Conservation (phyloP, 1,140 invertebrate species). For the Leptopilina clavipes region DNA sequence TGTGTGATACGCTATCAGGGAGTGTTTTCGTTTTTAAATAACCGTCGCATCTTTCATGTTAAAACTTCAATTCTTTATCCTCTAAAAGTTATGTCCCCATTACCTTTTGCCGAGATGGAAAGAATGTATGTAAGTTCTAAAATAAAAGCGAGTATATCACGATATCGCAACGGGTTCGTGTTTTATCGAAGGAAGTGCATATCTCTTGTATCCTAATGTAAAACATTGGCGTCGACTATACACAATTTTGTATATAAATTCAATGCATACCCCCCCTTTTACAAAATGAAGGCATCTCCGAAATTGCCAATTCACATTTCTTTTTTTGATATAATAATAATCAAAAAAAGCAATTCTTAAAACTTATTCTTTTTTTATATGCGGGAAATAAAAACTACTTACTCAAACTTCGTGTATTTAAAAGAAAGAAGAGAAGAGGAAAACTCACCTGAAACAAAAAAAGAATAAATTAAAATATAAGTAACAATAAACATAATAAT, state of each 20-base stretch:
- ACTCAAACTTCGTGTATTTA: too few species aligned
- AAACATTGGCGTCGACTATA: conserved; percentile 17
- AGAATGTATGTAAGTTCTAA: conserved; percentile 12
- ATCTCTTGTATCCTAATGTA: conserved; percentile 29
- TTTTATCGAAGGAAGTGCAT: conserved; percentile 28
- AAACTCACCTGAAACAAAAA: too few species aligned
- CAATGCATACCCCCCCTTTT: too few species aligned
- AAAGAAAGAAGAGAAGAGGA: too few species aligned
- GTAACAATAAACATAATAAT: too few species aligned
- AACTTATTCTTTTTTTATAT: too few species aligned
- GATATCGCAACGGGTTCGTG: conserved; percentile 27
- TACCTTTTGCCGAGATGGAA: conserved; percentile 12
- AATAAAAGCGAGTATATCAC: conserved; percentile 26
- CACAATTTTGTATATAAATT: neutral
- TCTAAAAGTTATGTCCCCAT: conserved; percentile 24
- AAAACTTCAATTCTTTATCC: conserved; percentile 18
- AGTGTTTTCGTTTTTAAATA: conserved; percentile 9
- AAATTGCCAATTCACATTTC: neutral
- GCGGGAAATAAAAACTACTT: too few species aligned
- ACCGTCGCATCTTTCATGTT: conserved; percentile 13
- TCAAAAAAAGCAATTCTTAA: too few species aligned
- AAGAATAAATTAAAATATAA: too few species aligned
- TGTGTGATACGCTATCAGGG: neutral
- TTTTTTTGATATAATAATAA: too few species aligned
- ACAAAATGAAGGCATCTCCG: neutral